Conservation (phyloP, 1,140 invertebrate genomes). For the Reticulitermes speratus region DNA sequence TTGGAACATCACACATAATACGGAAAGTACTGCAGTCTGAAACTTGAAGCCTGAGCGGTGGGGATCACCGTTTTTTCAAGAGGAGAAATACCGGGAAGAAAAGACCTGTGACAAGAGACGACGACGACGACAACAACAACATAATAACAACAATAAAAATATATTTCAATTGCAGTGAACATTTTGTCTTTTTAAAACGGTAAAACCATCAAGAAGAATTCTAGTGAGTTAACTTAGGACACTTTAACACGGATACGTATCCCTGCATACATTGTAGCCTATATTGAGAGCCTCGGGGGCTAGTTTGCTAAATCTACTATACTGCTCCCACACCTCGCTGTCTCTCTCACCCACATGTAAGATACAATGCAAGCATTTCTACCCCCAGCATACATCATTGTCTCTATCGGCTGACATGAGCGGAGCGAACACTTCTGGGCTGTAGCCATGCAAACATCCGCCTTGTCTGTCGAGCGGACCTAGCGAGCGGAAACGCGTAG, state of each 20-base stretch:
- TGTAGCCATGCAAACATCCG: slow-evolving; percentile 9
- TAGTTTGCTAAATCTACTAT: slow-evolving; percentile 6
- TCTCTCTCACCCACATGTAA: neutral
- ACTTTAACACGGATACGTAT: neutral
- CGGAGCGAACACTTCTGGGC: neutral
- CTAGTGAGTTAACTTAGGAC: neutral
- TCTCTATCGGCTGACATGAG: neutral
- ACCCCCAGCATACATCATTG: neutral
- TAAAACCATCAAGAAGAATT: neutral
- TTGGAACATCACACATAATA: no score
- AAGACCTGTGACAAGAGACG: no score
- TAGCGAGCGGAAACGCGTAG: slow-evolving; percentile 11
- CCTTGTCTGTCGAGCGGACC: slow-evolving; percentile 11
- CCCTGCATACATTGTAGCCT: neutral
- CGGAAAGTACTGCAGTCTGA: no score
- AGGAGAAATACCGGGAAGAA: no score
- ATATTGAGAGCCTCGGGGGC: neutral
- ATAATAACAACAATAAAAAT: no score
- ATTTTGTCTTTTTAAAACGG: no score
- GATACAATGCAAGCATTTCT: slow-evolving; percentile 12
- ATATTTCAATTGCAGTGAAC: no score
- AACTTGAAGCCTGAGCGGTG: no score
- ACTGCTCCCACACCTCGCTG: neutral
- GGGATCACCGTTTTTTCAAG: no score
- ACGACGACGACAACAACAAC: no score